Evolutionary conservation across 64 coral and sea anemone genomes (phyloP).

Genomic region (Porites lutea): DNA sequence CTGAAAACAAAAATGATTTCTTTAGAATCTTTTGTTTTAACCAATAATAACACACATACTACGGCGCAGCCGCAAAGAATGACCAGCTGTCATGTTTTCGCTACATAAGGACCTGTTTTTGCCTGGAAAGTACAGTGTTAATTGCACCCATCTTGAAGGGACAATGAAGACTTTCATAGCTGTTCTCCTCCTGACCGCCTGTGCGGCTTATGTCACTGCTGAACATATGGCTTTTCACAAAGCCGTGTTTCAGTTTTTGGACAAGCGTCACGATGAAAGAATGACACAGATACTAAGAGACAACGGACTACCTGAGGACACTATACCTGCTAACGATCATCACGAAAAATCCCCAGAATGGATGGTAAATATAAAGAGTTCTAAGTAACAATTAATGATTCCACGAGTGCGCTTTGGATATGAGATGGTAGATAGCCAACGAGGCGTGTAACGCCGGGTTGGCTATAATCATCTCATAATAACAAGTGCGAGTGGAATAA

Average conservation of each 20-base stretch:
- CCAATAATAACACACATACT: too few species aligned
- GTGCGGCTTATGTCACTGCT: conserved; percentile 9
- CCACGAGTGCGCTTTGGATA: too few species aligned
- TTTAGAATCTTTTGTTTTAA: background rate
- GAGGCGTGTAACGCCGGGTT: too few species aligned
- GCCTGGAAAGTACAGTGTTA: background rate
- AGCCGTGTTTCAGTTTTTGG: conserved; percentile 14
- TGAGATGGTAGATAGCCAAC: too few species aligned
- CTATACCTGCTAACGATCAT: background rate
- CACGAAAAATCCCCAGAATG: too few species aligned
- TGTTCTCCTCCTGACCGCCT: conserved; percentile 1
- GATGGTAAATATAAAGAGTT: background rate
- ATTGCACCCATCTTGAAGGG: conserved; percentile 7
- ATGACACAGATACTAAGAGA: conserved; percentile 15
- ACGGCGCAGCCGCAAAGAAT: too few species aligned
- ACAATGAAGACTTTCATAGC: conserved; percentile 26
- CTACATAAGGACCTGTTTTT: conserved; percentile 14
- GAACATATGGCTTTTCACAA: conserved; percentile 1
- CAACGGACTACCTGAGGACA: background rate
- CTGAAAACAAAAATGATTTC: background rate
- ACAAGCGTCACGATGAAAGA: conserved; percentile 15
- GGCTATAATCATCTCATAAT: too few species aligned
- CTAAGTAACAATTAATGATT: too few species aligned
- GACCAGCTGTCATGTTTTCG: background rate
- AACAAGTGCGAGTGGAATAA: too few species aligned